phyloP scores from a whole-genome alignment of 2,888 invertebrate genomes.

The Ephialtes manifestator region DNA sequence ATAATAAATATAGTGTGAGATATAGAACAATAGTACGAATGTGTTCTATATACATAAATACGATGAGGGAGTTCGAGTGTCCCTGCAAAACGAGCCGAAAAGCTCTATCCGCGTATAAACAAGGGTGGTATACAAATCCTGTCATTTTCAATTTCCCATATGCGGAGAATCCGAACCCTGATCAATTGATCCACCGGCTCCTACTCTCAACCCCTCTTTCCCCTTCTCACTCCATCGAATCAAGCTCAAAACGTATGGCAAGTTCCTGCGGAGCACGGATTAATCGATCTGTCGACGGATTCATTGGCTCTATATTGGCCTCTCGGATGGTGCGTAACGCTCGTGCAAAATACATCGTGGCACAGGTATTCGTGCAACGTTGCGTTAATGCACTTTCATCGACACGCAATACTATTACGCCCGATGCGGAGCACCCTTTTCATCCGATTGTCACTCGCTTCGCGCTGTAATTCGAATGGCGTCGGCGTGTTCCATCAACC shows the following conservation, averaged over 20 bases:
- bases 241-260: constrained; percentile 23
- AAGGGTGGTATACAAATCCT: constrained; percentile 44
- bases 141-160: constrained; percentile 50
- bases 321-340: constrained; percentile 5
- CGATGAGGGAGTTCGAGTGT: constrained; percentile 2
- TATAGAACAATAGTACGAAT: constrained; percentile 20
- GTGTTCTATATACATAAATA: constrained; percentile 6
- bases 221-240: constrained; percentile 3
- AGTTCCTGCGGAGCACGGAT: constrained; percentile 12
- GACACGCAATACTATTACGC: constrained; percentile 29
- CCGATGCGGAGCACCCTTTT: constrained; percentile 21
- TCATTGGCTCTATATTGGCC: constrained; percentile 38
- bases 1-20: constrained; percentile 39
- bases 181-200: constrained; percentile 40
- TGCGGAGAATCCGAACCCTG: constrained; percentile 32
- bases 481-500: constrained; percentile 6
- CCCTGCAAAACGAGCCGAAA: constrained; percentile 32
- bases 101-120: constrained; percentile 18
- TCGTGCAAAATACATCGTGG: neutral
- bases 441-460: constrained; percentile 41
- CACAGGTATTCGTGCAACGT: constrained; percentile 8
- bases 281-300: constrained; percentile 40
- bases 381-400: constrained; percentile 51
- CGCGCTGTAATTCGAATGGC: constrained; percentile 40
- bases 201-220: neutral